Evolutionary conservation across 2,888 invertebrate species (phyloP), one percentile per base, ranked within the genome.

Genomic region (Pyrrhia umbra): DNA sequence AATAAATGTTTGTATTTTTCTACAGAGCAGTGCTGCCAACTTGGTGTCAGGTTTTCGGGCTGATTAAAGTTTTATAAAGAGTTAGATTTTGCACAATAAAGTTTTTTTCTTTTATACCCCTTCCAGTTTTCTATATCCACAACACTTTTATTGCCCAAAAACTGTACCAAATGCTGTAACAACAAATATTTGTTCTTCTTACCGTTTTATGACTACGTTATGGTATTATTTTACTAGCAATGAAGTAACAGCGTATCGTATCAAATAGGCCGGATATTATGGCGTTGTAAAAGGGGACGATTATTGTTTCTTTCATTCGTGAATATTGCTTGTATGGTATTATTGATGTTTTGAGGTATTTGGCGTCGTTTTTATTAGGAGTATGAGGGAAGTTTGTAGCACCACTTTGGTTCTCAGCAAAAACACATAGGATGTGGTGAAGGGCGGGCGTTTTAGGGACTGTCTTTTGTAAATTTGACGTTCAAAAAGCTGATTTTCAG

Each of bases 181-280:
- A 79, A 81, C 84, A 86, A 88, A 89, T 87, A 87, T 88, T 87
- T 85, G 84, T 82, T 81, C 72, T 70, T 71, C 68, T 66, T 65
- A 71, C 72, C 62, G 68, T 82, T 89, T 88, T 88, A 88, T 79
- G 74, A 65, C 52, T 39, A 74, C 76, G 82, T 86, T 85, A 85
- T 73, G 69, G 77, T 72, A 83, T 87, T 80, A 86, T 83, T 84
- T 84, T 80, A 86, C 66, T 76, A 67, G 68, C 69, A 80, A 68
- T 75, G 73, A 79, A 73, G 72, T 77, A 70, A 72, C 68, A 65
- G 55, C 61, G 59, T 65, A 61, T 49, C 47, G 49, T 46, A 58
- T 68, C 63, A 65, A 58, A 77, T 60, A 59, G 47, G 18, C 58
- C 66, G 74, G 57, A 70, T 76, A 80, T 81, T 77, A 79, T 75